phyloP scores from a whole-genome alignment of 2,888 invertebrate species.

The Syrista parreyssii region DNA sequence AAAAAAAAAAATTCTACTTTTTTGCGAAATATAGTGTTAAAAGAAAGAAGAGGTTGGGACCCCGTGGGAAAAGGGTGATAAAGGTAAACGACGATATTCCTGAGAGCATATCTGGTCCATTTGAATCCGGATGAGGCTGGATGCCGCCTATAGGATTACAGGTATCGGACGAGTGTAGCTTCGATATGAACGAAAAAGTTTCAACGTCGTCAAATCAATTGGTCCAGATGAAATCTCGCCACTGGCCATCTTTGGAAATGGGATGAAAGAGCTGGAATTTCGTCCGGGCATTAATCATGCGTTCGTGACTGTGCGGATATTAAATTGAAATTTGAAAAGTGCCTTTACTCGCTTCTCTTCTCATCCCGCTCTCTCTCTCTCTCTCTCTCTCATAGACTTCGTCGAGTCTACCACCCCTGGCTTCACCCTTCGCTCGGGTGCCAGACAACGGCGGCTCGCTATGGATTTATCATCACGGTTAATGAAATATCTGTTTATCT shows the following conservation, averaged over 20 bases:
- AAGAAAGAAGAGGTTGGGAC: background rate
- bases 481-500: background rate
- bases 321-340: background rate
- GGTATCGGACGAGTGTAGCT: background rate
- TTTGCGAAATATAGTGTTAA: too few relatives aligned
- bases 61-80: background rate
- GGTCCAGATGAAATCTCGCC: background rate
- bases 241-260: background rate
- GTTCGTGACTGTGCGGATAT: background rate
- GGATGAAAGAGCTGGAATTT: background rate
- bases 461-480: background rate
- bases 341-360: conserved; percentile 30
- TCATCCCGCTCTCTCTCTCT: conserved; percentile 19
- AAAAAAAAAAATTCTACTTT: too few relatives aligned
- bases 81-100: background rate
- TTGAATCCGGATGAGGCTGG: background rate
- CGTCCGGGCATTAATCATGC: background rate
- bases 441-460: background rate
- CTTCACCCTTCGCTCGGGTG: background rate
- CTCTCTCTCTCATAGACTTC: conserved; percentile 17
- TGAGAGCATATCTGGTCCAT: background rate
- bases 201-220: background rate
- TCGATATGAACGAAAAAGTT: background rate
- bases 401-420: background rate
- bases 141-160: background rate